Conservation (phyloP, 2,113 vertebrate genomes). For the Tachuris rubrigastra region DNA sequence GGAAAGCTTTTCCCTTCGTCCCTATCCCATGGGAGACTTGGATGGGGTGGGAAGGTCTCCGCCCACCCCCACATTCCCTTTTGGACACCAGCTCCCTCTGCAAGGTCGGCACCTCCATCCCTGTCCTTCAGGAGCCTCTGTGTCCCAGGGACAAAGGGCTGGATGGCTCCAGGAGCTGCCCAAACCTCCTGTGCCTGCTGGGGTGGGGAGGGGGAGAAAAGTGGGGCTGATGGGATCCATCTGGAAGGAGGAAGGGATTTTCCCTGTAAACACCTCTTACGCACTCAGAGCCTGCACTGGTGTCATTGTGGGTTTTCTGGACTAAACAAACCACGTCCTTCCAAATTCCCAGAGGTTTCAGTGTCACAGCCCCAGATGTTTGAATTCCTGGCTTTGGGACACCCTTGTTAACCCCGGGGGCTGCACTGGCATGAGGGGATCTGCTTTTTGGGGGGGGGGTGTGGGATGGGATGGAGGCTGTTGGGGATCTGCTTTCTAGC, state of each 20-base stretch:
- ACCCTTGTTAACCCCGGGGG: fast-evolving
- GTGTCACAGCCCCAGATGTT: background rate
- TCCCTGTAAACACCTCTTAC: background rate
- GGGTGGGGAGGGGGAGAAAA: background rate
- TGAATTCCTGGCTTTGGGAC: background rate
- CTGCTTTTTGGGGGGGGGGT: too few species aligned
- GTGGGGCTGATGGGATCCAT: background rate
- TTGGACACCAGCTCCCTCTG: fast-evolving
- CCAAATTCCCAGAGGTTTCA: background rate
- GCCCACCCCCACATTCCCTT: fast-evolving
- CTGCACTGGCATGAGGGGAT: background rate
- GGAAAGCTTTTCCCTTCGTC: background rate
- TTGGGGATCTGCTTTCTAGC: background rate
- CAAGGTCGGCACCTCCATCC: fast-evolving
- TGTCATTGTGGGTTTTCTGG: background rate
- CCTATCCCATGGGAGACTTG: fast-evolving
- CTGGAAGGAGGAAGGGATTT: background rate
- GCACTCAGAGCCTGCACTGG: fast-evolving
- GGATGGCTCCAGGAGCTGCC: background rate
- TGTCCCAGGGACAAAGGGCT: background rate
- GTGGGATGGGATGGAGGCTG: background rate
- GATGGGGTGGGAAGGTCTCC: background rate
- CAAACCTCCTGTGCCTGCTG: background rate
- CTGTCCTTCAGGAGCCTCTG: fast-evolving
- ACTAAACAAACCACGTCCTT: background rate